A percentile compares a stretch with the other conserved stretches of the same genome.
Evolutionary conservation across 2,113 vertebrate genomes (phyloP).

Genomic region (Leptobrachium ailaonicum): DNA sequence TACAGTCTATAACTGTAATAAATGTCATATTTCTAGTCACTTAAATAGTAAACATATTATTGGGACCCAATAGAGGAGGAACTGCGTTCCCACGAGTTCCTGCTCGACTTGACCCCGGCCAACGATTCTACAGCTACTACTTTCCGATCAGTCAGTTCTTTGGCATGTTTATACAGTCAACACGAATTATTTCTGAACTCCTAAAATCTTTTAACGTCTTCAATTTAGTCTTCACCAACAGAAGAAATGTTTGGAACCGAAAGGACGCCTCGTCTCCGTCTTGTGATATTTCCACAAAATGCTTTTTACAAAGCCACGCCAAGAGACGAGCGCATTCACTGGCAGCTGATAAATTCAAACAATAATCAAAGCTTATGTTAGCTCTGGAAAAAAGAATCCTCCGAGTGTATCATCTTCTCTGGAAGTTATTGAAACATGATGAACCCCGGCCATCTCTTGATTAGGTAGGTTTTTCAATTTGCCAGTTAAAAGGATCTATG

Average conservation of each 20-base stretch:
- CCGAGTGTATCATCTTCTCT: constrained; percentile 57
- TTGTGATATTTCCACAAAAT: constrained; percentile 52
- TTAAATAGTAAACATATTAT: too few relatives aligned
- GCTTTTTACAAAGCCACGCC: constrained; percentile 38
- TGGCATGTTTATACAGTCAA: too few relatives aligned
- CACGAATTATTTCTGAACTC: background rate
- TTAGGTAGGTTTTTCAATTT: constrained; percentile 70
- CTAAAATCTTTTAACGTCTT: constrained; percentile 36
- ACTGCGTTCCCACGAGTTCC: too few relatives aligned
- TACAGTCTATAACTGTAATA: too few relatives aligned
- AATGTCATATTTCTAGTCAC: too few relatives aligned
- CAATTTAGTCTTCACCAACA: background rate
- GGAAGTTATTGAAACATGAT: constrained; percentile 69
- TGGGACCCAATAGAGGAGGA: too few relatives aligned
- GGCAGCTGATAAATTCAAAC: constrained; percentile 57
- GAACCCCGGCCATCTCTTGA: constrained; percentile 63
- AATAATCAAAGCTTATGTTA: constrained; percentile 65
- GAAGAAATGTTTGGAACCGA: constrained; percentile 24
- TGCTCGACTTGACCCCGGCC: too few relatives aligned
- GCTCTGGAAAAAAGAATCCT: constrained; percentile 49
- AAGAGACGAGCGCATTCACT: constrained; percentile 54
- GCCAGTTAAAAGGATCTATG: constrained; percentile 65
- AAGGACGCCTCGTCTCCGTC: constrained; percentile 41
- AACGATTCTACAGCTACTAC: too few relatives aligned
- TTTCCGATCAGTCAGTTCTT: too few relatives aligned